Evolutionary conservation across 2,888 invertebrate species (phyloP).

Genomic region (Masnerella sp.): DNA sequence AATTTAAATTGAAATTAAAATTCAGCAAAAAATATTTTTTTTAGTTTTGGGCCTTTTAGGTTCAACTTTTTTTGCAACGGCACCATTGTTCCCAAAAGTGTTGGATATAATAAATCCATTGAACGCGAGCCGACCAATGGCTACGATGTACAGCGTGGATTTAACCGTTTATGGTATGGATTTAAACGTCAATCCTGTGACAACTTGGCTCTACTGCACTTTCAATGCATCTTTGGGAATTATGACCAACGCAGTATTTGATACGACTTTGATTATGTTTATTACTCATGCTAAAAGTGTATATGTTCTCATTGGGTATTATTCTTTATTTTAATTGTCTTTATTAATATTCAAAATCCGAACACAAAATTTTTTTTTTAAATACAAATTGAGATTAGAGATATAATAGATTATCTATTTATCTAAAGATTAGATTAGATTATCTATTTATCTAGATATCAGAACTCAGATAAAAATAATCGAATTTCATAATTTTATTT

Average conservation of each 20-base stretch:
- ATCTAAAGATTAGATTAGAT: too few relatives aligned
- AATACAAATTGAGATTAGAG: too few relatives aligned
- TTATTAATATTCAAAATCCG: not conserved
- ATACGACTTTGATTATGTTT: constrained; percentile 13
- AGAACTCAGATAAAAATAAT: too few relatives aligned
- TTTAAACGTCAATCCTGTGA: constrained; percentile 8
- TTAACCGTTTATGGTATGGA: constrained; percentile 19
- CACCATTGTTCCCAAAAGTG: constrained; percentile 4
- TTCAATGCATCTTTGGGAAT: constrained; percentile 7
- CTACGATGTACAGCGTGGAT: constrained; percentile 3
- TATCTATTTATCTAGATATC: too few relatives aligned
- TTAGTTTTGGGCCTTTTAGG: not conserved
- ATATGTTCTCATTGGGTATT: constrained; percentile 15
- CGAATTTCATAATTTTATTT: too few relatives aligned
- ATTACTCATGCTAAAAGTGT: constrained; percentile 14
- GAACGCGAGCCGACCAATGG: constrained; percentile 5
- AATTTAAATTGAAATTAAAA: not conserved
- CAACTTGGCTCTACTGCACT: not conserved
- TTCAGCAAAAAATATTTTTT: not conserved
- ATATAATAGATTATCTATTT: too few relatives aligned
- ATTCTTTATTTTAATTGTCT: constrained; percentile 8
- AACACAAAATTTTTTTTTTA: too few relatives aligned
- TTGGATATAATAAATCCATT: constrained; percentile 7
- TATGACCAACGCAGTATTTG: not conserved
- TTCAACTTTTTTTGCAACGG: not conserved